A percentile compares a stretch with the other conserved stretches of the same genome.
Evolutionary conservation across 2,888 invertebrate genomes (phyloP).

Genomic region (Brenthis daphne): DNA sequence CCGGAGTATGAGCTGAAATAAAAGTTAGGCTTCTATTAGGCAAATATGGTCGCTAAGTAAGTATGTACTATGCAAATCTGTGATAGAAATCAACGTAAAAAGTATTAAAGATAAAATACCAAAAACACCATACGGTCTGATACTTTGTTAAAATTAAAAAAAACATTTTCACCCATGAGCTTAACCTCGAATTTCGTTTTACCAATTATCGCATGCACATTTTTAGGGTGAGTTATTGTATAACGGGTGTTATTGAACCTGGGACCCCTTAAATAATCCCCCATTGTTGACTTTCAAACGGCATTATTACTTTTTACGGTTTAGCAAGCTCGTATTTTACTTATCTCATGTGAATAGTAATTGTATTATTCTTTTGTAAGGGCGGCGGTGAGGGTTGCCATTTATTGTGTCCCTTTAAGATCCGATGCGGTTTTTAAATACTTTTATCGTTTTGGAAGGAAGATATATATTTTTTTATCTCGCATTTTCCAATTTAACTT

Average conservation of each 20-base stretch:
- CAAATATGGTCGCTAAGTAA: too few relatives aligned
- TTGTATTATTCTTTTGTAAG: slow-evolving; percentile 60
- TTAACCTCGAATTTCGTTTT: slow-evolving; percentile 31
- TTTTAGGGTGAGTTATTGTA: slow-evolving; percentile 36
- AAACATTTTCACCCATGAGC: slow-evolving; percentile 14
- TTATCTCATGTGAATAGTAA: slow-evolving; percentile 79
- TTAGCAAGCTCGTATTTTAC: slow-evolving; percentile 81
- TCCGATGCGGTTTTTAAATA: slow-evolving; percentile 36
- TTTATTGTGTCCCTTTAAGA: slow-evolving; percentile 43
- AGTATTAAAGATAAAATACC: neutral
- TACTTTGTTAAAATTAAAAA: slow-evolving; percentile 22
- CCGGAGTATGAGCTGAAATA: too few relatives aligned
- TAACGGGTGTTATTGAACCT: slow-evolving; percentile 44
- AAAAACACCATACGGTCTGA: neutral
- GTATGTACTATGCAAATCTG: too few relatives aligned
- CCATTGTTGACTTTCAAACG: slow-evolving; percentile 77
- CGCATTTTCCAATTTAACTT: neutral
- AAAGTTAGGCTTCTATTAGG: too few relatives aligned
- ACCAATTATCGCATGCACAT: slow-evolving; percentile 36
- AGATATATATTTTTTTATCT: neutral
- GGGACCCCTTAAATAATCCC: slow-evolving; percentile 61
- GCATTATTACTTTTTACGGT: slow-evolving; percentile 81
- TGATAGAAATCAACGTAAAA: too few relatives aligned
- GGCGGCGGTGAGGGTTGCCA: slow-evolving; percentile 44
- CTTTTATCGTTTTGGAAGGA: slow-evolving; percentile 13